Evolutionary conservation across 2,888 invertebrate species (phyloP), one percentile per base, ranked within the genome.

Genomic region (Drosophila picticornis): DNA sequence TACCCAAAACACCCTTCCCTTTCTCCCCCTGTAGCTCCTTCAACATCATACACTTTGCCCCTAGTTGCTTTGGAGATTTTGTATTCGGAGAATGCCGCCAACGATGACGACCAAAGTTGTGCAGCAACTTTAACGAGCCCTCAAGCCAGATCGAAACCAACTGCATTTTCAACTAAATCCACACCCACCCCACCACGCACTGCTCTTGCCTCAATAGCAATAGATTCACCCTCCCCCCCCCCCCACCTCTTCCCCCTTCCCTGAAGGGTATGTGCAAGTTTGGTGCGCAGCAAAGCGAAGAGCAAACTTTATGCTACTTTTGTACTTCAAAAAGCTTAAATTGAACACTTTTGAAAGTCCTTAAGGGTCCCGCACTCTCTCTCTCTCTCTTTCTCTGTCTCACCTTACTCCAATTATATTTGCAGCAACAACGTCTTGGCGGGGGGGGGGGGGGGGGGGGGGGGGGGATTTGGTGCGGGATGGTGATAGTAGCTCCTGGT

Each of bases 321-420:
- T 88, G 83, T 83, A 80, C 76, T 73, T 69, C 90, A 70, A 79
- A 84, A 79, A 89, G 84, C 90, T 84, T 84, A 85, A 84, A 84
- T 84, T 90, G 90, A 84, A 90, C 88, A 71, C 83, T 84, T 85
- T 88, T 81, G 75, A 84, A 84, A 90, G 90, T 90, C 85, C 84
- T 84, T 73, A 65, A 87, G 90, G 83, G 80, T 73, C 72, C 63
- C 62, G 53, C 38, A n/a, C 64, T 48, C n/a, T 32, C n/a, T 10
- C 36, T 2, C 29, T 16, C 5, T 1, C 27, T 6, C 0, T 29
- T 16, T 13, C 34, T 36, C 22, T 36, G 27, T 36, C 29, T 38
- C 29, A 7, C 19, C 56, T 11, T 40, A n/a, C 56, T 51, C 64
- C 59, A 71, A 77, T 82, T 77, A 77, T 72, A 81, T 83, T 72